Base-by-base conservation (phyloP, 2,888 invertebrate species). In the Dusona sp. region DNA sequence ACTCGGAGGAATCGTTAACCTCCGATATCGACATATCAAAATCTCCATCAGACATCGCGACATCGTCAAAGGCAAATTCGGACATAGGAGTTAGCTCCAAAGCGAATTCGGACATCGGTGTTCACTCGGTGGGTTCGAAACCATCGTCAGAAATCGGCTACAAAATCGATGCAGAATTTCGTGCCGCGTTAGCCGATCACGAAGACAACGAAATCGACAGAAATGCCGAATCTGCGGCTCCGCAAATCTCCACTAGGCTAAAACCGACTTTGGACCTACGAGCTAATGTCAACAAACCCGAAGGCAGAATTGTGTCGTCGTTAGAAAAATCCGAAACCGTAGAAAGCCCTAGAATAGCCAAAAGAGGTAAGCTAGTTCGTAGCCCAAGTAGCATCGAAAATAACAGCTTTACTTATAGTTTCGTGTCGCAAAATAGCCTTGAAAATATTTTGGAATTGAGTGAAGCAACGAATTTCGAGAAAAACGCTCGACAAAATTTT, bases 331-430 rank as follows among this genome's bases (percentile, higher is more conserved):
- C 42, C 33, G 83, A 75, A 74, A 87, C 83, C 36, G 90, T 92
- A 92, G 92, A 92, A 80, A 51, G 88, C 87, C 91, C 91, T 92
- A 92, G 92, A 92, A 89, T 91, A 88, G 90, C 85, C 25, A 92
- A 92, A 75, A 90, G 91, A 94, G 94, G 94, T 94, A 94, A 94
- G 94, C 92, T 94, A 92, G 93, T 88, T 78, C 90, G 89, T 84
- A 91, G 89, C 85, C 64, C 79, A 8, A 84, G 88, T 83, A 91
- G 90, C 42, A 82, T 90, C 29, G 88, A 90, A 1, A 86, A 91
- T 80, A 80, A 90, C 68, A n/a, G 45, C 1, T 80, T 87, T n/a
- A 88, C 91, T 70, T 92, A 90, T 61, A 93, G 92, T 88, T 93
- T 92, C 70, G 80, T 91, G 2, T 91, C 91, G 42, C 89, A 81